Evolutionary conservation across 2,888 invertebrate species (phyloP).

Genomic region (Andrena fulva): DNA sequence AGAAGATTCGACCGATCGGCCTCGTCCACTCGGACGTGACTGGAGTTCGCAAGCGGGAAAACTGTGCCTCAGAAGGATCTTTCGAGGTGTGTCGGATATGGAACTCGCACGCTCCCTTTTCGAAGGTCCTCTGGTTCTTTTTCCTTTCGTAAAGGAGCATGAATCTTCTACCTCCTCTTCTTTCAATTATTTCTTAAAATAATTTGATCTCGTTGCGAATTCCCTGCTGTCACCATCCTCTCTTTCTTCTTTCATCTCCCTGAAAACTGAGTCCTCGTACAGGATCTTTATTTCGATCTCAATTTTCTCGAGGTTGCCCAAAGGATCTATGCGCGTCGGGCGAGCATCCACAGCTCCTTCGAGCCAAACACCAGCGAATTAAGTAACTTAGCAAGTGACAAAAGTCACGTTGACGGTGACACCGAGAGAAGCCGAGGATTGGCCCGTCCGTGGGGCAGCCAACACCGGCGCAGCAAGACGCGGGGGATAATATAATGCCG

Average conservation of each 20-base stretch:
- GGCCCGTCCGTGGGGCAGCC: conserved; percentile 61
- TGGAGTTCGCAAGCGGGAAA: conserved; percentile 28
- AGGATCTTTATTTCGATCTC: no score
- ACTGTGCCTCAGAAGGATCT: neutral
- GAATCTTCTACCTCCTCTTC: no score
- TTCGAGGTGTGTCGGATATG: neutral
- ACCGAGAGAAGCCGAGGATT: conserved; percentile 27
- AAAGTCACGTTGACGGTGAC: neutral
- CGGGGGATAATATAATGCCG: conserved; percentile 76
- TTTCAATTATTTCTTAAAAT: no score
- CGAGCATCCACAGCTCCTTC: neutral
- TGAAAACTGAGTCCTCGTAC: no score
- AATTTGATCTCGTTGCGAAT: no score
- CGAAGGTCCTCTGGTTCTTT: neutral
- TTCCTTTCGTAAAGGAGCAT: no score
- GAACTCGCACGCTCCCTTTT: neutral
- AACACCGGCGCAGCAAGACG: conserved; percentile 68
- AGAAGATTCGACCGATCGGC: conserved; percentile 50
- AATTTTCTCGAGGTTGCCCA: no score
- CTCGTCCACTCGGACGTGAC: conserved; percentile 35
- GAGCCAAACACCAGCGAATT: neutral
- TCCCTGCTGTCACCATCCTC: no score
- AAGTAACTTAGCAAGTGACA: neutral
- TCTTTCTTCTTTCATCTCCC: no score
- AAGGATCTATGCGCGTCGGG: neutral